Evolutionary conservation across 2,888 invertebrate species (phyloP).

Genomic region (Lasioglossum pauxillum): DNA sequence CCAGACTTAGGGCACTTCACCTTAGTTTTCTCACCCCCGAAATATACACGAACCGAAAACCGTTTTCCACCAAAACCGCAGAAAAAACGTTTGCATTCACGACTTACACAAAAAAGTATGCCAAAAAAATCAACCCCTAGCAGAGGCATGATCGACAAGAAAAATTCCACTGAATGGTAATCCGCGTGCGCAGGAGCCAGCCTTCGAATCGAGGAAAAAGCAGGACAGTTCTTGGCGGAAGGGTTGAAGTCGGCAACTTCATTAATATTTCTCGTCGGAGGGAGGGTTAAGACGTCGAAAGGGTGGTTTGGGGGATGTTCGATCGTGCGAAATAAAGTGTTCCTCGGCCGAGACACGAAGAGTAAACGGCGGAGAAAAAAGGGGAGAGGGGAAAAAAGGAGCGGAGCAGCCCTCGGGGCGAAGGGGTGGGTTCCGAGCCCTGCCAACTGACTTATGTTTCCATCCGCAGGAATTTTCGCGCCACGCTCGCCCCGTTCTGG

Average conservation of each 20-base stretch:
- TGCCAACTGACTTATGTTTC: conserved; percentile 50
- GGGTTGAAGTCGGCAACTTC: background rate
- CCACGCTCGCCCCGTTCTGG: conserved; percentile 67
- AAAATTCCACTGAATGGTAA: background rate
- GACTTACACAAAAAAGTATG: background rate
- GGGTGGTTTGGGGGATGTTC: background rate
- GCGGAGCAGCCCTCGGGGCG: background rate
- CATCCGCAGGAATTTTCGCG: conserved; percentile 67
- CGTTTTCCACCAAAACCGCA: no score
- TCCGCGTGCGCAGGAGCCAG: background rate
- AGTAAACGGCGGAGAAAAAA: conserved; percentile 6
- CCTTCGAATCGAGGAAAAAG: background rate
- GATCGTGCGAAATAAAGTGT: conserved; percentile 47
- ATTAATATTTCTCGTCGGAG: conserved; percentile 17
- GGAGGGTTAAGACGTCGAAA: background rate
- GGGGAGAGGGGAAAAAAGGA: background rate
- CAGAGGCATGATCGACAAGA: background rate
- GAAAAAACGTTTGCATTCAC: no score
- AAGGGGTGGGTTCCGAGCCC: background rate
- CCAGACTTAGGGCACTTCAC: no score
- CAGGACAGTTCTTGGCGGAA: background rate
- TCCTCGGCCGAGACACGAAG: conserved; percentile 37
- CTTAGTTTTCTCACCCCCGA: background rate
- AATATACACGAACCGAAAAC: background rate
- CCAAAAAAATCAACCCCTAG: background rate